These are phyloP conservation scores for Drosophila dunni DNA, from an alignment of 1,140 invertebrate species.

Conservation along the genomic window DNA sequence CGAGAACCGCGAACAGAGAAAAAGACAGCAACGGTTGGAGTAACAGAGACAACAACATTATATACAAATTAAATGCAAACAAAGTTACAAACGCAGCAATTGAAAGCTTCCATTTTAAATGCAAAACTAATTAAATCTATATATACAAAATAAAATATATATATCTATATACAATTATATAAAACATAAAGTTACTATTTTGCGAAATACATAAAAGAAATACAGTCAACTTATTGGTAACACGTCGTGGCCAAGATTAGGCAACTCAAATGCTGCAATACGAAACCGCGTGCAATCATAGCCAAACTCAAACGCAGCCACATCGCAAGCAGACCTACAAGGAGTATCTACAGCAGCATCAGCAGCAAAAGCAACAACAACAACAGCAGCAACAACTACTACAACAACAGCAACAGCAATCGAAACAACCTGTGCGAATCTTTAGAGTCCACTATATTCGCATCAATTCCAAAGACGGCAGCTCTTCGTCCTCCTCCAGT, in stretches of 20 bases:
- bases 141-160: conserved; percentile 58
- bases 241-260: conserved; percentile 28
- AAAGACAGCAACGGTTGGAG: conserved; percentile 5
- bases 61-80: conserved; percentile 70
- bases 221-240: conserved; percentile 15
- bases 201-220: conserved; percentile 31
- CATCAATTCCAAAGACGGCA: conserved; percentile 78
- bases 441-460: conserved; percentile 80
- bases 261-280: conserved; percentile 75
- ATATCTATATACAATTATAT: conserved; percentile 43
- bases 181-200: conserved; percentile 66
- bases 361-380: conserved; percentile 65
- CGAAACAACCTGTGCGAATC: conserved; percentile 67
- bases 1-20: conserved; percentile 36
- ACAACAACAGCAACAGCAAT: conserved; percentile 46
- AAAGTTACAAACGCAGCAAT: conserved; percentile 82
- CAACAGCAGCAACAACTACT: conserved; percentile 36
- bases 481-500: conserved; percentile 43
- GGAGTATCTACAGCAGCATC: conserved; percentile 67
- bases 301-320: conserved; percentile 38
- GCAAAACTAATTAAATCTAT: conserved; percentile 49
- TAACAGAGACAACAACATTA: conserved; percentile 18
- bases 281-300: conserved; percentile 59
- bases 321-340: conserved; percentile 71
- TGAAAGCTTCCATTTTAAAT: conserved; percentile 80